These are phyloP conservation scores for Cosmia pyralina DNA, from an alignment of 2,888 invertebrate species.

Conservation along the genomic window DNA sequence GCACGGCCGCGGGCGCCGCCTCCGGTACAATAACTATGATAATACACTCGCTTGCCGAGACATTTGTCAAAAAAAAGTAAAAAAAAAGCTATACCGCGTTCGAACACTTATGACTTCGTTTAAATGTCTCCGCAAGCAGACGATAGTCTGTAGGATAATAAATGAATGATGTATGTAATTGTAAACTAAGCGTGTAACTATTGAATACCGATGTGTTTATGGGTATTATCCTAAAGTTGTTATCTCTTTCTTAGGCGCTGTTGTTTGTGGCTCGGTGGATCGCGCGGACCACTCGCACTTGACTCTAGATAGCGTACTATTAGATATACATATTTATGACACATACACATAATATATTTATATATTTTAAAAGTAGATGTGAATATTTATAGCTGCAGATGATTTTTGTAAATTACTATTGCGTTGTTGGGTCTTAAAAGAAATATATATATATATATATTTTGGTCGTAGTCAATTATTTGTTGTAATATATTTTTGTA, in stretches of 20 bases:
- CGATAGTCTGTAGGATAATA: conserved; percentile 72
- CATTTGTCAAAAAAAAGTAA: conserved; percentile 63
- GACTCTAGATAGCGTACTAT: conserved; percentile 31
- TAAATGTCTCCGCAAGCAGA: conserved; percentile 78
- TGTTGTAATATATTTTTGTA: conserved; percentile 59
- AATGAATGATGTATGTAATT: conserved; percentile 73
- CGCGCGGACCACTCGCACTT: conserved; percentile 71
- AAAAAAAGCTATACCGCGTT: conserved; percentile 60
- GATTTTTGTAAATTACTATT: conserved; percentile 46
- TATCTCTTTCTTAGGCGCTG: conserved; percentile 90
- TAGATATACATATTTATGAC: conserved; percentile 44
- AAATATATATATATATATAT: conserved; percentile 41
- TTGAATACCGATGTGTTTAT: conserved; percentile 83
- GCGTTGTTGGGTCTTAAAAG: conserved; percentile 51
- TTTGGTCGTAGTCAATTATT: conserved; percentile 59
- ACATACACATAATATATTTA: conserved; percentile 27
- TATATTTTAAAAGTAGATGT: conserved; percentile 38
- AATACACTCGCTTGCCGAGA: conserved; percentile 77
- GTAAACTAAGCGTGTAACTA: conserved; percentile 81
- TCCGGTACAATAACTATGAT: conserved; percentile 83
- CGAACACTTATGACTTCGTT: conserved; percentile 62
- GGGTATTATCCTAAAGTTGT: conserved; percentile 88
- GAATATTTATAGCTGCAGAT: conserved; percentile 51
- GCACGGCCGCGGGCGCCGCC: conserved; percentile 74
- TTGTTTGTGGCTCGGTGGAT: conserved; percentile 83